These are phyloP conservation scores for Chrysolina haemoptera DNA, from an alignment of 2,888 invertebrate species.

Conservation along the genomic window DNA sequence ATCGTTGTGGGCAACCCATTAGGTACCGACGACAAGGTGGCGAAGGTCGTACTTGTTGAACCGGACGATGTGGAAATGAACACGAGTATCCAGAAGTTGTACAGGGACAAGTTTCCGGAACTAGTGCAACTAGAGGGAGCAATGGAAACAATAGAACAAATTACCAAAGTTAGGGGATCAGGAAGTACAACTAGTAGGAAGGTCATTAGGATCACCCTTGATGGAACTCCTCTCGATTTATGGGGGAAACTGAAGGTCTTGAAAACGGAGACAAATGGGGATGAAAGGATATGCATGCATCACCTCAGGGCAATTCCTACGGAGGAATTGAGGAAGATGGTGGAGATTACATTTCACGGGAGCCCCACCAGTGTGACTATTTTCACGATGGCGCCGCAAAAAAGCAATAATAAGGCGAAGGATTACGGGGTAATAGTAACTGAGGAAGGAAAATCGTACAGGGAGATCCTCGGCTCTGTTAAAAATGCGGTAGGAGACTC, in stretches of 20 bases:
- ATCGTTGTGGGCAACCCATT: not conserved
- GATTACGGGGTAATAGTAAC: not conserved
- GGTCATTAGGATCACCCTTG: not conserved
- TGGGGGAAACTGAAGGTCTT: constrained; percentile 6
- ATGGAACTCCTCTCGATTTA: not conserved
- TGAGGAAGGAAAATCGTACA: not conserved
- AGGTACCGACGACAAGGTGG: not conserved
- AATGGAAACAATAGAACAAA: not conserved
- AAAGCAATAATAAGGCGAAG: not conserved
- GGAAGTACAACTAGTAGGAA: not conserved
- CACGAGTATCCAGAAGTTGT: not conserved
- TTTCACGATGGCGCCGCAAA: not conserved
- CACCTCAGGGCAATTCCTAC: not conserved
- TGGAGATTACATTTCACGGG: constrained; percentile 17
- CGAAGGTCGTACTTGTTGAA: constrained; percentile 12
- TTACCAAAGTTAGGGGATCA: not conserved
- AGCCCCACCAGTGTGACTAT: constrained; percentile 5
- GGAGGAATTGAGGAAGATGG: not conserved
- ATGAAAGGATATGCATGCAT: not conserved
- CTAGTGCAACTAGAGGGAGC: not conserved
- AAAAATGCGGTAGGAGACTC: not conserved
- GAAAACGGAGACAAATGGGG: not conserved
- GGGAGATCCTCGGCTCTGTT: not conserved
- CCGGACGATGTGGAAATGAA: not conserved
- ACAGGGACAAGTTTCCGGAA: constrained; percentile 5